phyloP scores from a whole-genome alignment of 2,797 vertebrate genomes.

The Sebastes umbrosus region DNA sequence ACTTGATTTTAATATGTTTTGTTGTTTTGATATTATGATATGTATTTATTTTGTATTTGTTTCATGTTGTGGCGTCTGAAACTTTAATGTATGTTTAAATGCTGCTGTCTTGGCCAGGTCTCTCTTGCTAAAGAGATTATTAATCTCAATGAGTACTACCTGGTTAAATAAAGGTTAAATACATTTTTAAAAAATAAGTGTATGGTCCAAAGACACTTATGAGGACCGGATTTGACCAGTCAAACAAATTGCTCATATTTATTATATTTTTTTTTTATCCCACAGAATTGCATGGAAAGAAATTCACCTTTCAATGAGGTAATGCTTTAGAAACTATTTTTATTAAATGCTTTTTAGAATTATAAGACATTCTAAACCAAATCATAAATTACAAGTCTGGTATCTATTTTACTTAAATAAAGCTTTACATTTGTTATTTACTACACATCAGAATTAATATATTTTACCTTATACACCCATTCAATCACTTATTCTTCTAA shows the following conservation, averaged over 20 bases:
- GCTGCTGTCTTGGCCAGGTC: too few relatives aligned
- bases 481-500: background rate
- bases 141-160: too few relatives aligned
- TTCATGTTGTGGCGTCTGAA: too few relatives aligned
- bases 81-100: too few relatives aligned
- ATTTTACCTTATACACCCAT: background rate
- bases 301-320: conserved; percentile 80
- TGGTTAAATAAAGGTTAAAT: too few relatives aligned
- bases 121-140: too few relatives aligned
- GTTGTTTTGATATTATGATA: too few relatives aligned
- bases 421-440: background rate
- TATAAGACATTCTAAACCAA: background rate
- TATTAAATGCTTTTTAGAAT: background rate
- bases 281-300: conserved; percentile 69
- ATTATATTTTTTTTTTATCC: conserved; percentile 10
- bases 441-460: background rate
- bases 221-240: background rate
- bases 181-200: fast-evolving
- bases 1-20: too few relatives aligned
- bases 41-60: too few relatives aligned
- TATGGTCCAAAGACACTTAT: background rate
- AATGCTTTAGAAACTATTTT: conserved; percentile 28
- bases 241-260: background rate
- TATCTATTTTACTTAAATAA: background rate
- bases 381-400: background rate